Conservation (phyloP, 1,140 invertebrate genomes). For the Zaprionus africanus region DNA sequence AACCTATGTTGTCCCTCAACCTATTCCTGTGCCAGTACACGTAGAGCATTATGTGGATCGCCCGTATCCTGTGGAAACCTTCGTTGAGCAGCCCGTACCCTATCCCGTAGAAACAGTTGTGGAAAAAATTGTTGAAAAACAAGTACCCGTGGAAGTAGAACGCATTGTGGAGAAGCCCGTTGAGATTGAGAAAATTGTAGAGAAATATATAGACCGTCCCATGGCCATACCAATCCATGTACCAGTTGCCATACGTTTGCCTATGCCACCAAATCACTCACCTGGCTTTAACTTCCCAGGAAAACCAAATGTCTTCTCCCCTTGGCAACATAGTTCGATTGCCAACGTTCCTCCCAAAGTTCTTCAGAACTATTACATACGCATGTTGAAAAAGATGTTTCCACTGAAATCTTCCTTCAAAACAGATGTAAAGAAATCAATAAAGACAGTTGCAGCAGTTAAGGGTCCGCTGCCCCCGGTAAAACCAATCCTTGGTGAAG, state of each 20-base stretch:
- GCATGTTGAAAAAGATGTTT: constrained; percentile 77
- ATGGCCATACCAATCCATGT: constrained; percentile 84
- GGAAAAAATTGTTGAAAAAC: constrained; percentile 78
- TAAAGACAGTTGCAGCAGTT: constrained; percentile 27
- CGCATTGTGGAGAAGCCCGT: constrained; percentile 87
- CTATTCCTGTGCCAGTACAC: constrained; percentile 85
- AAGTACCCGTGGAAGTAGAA: constrained; percentile 84
- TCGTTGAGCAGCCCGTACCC: constrained; percentile 83
- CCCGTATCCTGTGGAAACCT: constrained; percentile 83
- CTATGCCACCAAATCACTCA: constrained; percentile 56
- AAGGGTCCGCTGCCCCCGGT: constrained; percentile 40
- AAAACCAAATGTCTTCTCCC: constrained; percentile 57
- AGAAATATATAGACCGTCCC: constrained; percentile 85
- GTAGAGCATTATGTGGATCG: constrained; percentile 85
- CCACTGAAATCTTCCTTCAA: constrained; percentile 48
- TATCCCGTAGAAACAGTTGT: constrained; percentile 85
- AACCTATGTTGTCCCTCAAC: constrained; percentile 85
- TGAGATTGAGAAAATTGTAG: constrained; percentile 85
- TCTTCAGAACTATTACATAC: constrained; percentile 72
- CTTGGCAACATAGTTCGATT: constrained; percentile 52
- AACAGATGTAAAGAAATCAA: constrained; percentile 8
- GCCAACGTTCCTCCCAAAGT: constrained; percentile 73
- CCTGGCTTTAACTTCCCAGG: constrained; percentile 23
- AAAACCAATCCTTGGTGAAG: constrained; percentile 58
- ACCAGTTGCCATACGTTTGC: constrained; percentile 85